Base-by-base conservation (phyloP, 1,140 invertebrate genomes). In the Rhizoglyphus robini region DNA sequence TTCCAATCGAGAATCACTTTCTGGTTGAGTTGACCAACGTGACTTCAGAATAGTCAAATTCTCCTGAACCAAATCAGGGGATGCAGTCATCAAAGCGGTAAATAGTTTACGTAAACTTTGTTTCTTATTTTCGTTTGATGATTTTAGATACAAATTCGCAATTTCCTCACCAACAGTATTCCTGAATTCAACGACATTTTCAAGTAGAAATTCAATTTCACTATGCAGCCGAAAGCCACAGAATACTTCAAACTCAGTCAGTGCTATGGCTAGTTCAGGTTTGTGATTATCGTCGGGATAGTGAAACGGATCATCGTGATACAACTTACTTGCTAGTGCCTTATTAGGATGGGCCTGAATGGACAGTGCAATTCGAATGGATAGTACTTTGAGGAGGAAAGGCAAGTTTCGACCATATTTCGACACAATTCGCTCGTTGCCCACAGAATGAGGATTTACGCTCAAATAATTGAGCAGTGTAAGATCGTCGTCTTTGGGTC, bases 301-400 rank as follows among this genome's bases (percentile, higher is more conserved):
- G 69, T 94, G 79, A 51, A 88, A 80, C 4, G 96, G 93, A 49
- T 83, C 80, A 51, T 79, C 74, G 63, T 75, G 73, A 74, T 96
- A 84, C 2, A 99, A 78, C 68, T 83, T 73, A 74, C 87, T 83
- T 34, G 96, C 96, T 76, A 87, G 83, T 70, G 51, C 27, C 83
- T 96, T 97, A 70, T 90, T 86, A 18, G 96, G 96, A 82, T 99
- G 96, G n/a, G 89, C 90, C 81, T 99, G 96, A 73, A 99, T 90
- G 4, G 94, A 98, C 4, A 99, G 78, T 0, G 95, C 87, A 75
- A 90, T 90, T 63, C 84, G 81, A 11, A 99, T 84, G 58, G 93
- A 96, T 32, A 99, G 78, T 30, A 99, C 85, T 81, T 99, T 99
- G 69, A 99, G 88, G 18, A 99, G 78, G 79, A 93, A 99, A 4